A percentile compares a stretch with the other conserved stretches of the same genome.
Conservation (phyloP, 2,113 vertebrate genomes). For the Tachysurus fulvidraco region DNA sequence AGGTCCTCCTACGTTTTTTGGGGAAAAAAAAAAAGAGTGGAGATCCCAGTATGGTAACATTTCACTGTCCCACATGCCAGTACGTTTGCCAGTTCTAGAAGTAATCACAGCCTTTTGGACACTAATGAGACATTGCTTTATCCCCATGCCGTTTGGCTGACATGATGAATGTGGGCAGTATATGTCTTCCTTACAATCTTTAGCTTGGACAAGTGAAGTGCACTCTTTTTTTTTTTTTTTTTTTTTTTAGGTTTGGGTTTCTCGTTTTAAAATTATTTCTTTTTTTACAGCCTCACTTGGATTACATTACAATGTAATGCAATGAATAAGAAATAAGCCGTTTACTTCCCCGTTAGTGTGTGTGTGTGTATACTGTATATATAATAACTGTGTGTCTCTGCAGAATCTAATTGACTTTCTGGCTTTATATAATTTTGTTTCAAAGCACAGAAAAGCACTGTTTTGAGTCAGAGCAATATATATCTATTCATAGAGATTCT, state of each 20-base stretch:
- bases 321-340: not conserved
- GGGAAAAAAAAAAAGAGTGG: not conserved
- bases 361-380: not conserved
- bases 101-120: conserved; percentile 48
- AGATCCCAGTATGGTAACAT: conserved; percentile 16
- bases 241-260: not conserved
- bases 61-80: conserved; percentile 30
- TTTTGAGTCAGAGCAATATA: not conserved
- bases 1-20: conserved; percentile 15
- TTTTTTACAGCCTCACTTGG: not conserved
- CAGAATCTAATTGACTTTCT: not conserved
- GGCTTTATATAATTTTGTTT: not conserved
- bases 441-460: not conserved
- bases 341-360: not conserved
- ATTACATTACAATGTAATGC: not conserved
- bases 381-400: not conserved
- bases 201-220: not conserved
- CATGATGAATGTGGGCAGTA: conserved; percentile 21
- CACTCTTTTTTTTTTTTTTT: not conserved
- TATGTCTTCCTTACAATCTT: not conserved
- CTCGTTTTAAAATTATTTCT: not conserved
- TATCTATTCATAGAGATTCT: not conserved
- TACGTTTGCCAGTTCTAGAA: conserved; percentile 27
- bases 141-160: conserved; percentile 14
- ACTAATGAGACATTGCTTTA: conserved; percentile 34